Base-by-base conservation (phyloP, 1,140 invertebrate genomes). In the Dendrolimus kikuchii region DNA sequence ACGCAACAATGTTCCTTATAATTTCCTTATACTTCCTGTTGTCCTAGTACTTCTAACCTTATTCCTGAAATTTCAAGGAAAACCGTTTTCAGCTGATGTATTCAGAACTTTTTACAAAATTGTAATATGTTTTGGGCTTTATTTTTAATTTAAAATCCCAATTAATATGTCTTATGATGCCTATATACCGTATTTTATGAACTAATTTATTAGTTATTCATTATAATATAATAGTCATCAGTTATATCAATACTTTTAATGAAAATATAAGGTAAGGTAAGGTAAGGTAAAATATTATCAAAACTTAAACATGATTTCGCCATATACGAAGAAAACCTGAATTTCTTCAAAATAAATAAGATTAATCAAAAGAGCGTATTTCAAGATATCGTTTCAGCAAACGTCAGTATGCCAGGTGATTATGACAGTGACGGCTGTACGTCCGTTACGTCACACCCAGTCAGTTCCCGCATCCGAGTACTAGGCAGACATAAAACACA, bases 11-110 rank as follows among this genome's bases (percentile, higher is more conserved):
- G 23, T 23, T 23, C 23, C 23, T 23, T 23, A 23, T 23, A 3
- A 52, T 41, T 51, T 62, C 63, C 59, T 63, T 53, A 40, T 47
- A 43, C 36, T 41, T 57, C 59, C 56, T 84, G 66, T 38, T 46
- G 4, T 46, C 79, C 81, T 81, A 62, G 81, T 85, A 77, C 58
- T 73, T 67, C 72, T 81, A 85, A 85, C 81, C 79, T 82, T 85
- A 85, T 82, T 82, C 66, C 75, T 77, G 72, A 79, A 68, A 72
- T 75, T 77, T 76, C 77, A 84, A 76, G 77, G 76, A 82, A 80
- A 74, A 42, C 49, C 57, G 47, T 53, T 53, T 8, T 41, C 10
- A 4, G 6, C 5, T 5, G n/a, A 45, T 5, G 6, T 45, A 5
- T 10, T n/a, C n/a, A n/a, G n/a, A 45, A 45, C n/a, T 10, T 45